Conservation (phyloP, 1,140 invertebrate genomes). For the Drosophila quadrilineata region DNA sequence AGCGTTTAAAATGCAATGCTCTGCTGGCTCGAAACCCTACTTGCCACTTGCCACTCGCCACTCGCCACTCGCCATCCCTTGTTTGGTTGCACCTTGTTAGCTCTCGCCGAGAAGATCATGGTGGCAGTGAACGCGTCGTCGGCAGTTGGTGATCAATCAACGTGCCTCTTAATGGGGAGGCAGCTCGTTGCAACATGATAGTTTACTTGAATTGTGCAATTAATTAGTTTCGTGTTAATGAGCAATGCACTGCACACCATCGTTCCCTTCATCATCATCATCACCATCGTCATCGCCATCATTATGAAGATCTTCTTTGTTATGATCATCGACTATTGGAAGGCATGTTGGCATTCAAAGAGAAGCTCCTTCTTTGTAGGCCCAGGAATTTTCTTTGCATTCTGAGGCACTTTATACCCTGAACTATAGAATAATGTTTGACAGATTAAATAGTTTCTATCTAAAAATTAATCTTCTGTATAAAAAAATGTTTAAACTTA, state of each 20-base stretch:
- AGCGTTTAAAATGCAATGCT: conserved; percentile 76
- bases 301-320: neutral
- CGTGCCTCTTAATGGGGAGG: conserved; percentile 42
- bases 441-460: too few relatives aligned
- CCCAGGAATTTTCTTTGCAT: conserved; percentile 34
- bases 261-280: conserved; percentile 24
- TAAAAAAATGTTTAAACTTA: too few relatives aligned
- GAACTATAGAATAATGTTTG: too few relatives aligned
- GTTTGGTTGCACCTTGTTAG: conserved; percentile 43
- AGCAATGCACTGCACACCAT: conserved; percentile 71
- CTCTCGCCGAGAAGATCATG: conserved; percentile 53
- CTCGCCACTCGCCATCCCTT: neutral
- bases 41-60: neutral
- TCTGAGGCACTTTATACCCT: neutral
- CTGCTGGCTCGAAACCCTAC: conserved; percentile 2
- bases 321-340: conserved; percentile 6
- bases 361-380: conserved; percentile 13
- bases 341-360: conserved; percentile 51
- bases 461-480: too few relatives aligned
- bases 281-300: conserved; percentile 14
- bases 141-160: conserved; percentile 65
- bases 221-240: conserved; percentile 79
- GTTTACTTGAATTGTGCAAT: conserved; percentile 76
- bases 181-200: conserved; percentile 55
- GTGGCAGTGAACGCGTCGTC: conserved; percentile 20